Conservation (phyloP, 2,113 vertebrate genomes). For the Reinhardtius hippoglossoides region DNA sequence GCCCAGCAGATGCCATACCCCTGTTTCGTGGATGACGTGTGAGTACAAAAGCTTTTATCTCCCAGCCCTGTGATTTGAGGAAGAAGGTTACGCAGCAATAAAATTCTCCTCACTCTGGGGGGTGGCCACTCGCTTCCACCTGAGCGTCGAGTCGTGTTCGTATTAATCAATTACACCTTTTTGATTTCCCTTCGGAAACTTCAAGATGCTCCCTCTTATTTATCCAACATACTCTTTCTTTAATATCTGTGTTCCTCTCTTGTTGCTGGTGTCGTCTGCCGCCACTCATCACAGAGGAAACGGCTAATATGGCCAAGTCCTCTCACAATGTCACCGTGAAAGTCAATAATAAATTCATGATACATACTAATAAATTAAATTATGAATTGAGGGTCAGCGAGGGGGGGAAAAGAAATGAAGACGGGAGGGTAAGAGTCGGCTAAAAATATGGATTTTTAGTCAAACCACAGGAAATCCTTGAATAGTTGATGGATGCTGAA, state of each 20-base stretch:
- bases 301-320: not conserved
- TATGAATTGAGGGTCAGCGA: slow-evolving; percentile 13
- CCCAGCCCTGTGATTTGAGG: slow-evolving; percentile 32
- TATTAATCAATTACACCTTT: slow-evolving; percentile 45
- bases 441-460: slow-evolving; percentile 64
- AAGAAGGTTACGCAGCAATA: slow-evolving; percentile 45
- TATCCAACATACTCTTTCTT: slow-evolving; percentile 23
- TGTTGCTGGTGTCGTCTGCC: not conserved
- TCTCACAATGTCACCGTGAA: slow-evolving; percentile 10
- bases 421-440: not conserved
- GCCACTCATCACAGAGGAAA: slow-evolving; percentile 8
- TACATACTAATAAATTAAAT: slow-evolving; percentile 30
- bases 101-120: slow-evolving; percentile 29
- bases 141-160: slow-evolving; percentile 33
- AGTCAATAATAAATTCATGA: slow-evolving; percentile 24
- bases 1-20: slow-evolving; percentile 98
- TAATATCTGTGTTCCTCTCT: slow-evolving; percentile 4
- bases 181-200: slow-evolving; percentile 57
- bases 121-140: slow-evolving; percentile 43
- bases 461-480: slow-evolving; percentile 66
- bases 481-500: slow-evolving; percentile 66
- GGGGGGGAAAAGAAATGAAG: slow-evolving; percentile 13
- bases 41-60: slow-evolving; percentile 75
- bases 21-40: slow-evolving; percentile 94
- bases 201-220: slow-evolving; percentile 25